These are phyloP conservation scores for Vanessa atalanta DNA, from an alignment of 1,140 invertebrate genomes.

Conservation along the genomic window DNA sequence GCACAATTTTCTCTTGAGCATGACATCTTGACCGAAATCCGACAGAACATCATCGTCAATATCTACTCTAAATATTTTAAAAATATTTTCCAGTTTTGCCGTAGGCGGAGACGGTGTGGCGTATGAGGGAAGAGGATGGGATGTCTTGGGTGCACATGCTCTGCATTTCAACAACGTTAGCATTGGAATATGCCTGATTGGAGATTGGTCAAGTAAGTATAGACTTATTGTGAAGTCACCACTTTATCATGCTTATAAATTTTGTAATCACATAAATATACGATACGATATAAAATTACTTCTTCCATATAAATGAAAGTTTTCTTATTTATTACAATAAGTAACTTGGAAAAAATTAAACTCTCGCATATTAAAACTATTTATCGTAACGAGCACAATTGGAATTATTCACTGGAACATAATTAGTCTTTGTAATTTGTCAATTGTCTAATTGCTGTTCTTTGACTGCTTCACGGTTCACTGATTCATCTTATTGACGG, in stretches of 20 bases:
- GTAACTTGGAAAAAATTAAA: too few relatives aligned
- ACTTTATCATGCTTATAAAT: too few relatives aligned
- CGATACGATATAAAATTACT: too few relatives aligned
- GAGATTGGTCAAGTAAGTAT: constrained; percentile 76
- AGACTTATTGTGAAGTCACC: not conserved
- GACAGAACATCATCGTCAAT: too few relatives aligned
- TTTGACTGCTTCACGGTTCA: not conserved
- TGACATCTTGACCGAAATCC: too few relatives aligned
- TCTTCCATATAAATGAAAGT: too few relatives aligned
- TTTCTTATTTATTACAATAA: too few relatives aligned
- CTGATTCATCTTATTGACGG: not conserved
- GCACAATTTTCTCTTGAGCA: too few relatives aligned
- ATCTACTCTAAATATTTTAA: not conserved
- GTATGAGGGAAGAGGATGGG: constrained; percentile 88
- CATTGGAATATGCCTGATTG: constrained; percentile 85
- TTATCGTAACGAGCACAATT: not conserved
- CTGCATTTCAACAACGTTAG: constrained; percentile 84
- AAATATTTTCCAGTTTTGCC: constrained; percentile 63
- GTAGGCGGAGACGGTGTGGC: constrained; percentile 81
- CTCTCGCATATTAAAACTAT: not conserved
- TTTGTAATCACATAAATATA: too few relatives aligned
- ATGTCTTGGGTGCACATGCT: constrained; percentile 84
- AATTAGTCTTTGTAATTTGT: constrained; percentile 2
- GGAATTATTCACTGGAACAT: not conserved
- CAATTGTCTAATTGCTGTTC: not conserved